These are phyloP conservation scores for Wiebesia pumilae DNA, from an alignment of 1,140 invertebrate genomes.

Conservation along the genomic window DNA sequence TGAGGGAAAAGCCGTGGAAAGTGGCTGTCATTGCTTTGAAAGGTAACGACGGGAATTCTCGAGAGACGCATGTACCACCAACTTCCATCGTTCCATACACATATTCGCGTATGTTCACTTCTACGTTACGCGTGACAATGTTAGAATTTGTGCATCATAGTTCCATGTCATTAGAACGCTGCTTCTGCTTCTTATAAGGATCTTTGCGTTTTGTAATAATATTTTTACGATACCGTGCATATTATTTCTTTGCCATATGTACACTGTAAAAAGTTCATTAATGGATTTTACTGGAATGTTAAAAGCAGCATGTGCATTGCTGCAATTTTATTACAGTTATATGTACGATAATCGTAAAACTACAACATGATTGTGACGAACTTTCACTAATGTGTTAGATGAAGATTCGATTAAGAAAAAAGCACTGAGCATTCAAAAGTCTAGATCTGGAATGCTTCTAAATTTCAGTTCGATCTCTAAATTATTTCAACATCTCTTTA, in stretches of 20 bases:
- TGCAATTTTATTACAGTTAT: not conserved
- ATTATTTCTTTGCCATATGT: not conserved
- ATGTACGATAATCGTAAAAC: not conserved
- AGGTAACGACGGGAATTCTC: slow-evolving; percentile 18
- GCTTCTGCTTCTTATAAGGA: not conserved
- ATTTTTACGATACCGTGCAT: not conserved
- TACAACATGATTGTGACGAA: not conserved
- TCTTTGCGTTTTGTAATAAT: not conserved
- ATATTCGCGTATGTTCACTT: not conserved
- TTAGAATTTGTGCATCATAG: slow-evolving; percentile 10
- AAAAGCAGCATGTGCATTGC: not conserved
- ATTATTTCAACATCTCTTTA: not conserved
- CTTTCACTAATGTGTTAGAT: not conserved
- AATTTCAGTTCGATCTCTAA: not conserved
- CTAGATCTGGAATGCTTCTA: not conserved
- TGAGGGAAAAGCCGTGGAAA: not conserved
- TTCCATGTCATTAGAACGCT: not conserved
- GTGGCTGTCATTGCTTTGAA: slow-evolving; percentile 26
- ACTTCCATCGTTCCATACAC: not conserved
- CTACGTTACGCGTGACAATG: not conserved
- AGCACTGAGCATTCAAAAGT: not conserved
- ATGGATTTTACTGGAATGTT: not conserved
- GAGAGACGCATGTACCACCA: not conserved
- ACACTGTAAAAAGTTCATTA: not conserved
- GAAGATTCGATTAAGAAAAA: not conserved